These are phyloP conservation scores for Drosophila ustulata DNA, from an alignment of 2,888 invertebrate species.

Conservation along the genomic window DNA sequence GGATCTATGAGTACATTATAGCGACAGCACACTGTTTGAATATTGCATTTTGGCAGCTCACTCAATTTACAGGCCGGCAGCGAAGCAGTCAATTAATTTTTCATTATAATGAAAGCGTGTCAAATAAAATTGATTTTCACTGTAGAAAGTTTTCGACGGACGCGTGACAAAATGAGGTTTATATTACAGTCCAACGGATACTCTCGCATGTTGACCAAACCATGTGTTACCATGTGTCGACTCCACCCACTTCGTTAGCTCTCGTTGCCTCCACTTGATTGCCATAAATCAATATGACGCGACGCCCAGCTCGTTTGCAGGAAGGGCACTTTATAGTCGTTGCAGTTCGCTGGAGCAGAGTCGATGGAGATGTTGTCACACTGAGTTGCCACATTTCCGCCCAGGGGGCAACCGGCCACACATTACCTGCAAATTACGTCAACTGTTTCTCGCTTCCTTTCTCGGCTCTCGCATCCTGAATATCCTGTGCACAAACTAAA, in stretches of 20 bases:
- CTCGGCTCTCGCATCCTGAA: slow-evolving; percentile 12
- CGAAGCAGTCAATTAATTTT: slow-evolving; percentile 58
- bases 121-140: slow-evolving; percentile 66
- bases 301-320: slow-evolving; percentile 45
- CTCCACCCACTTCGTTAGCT: slow-evolving; percentile 3
- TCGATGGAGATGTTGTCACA: slow-evolving; percentile 14
- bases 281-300: slow-evolving; percentile 72
- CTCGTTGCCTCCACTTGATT: slow-evolving; percentile 18
- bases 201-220: slow-evolving; percentile 4
- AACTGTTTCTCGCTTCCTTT: slow-evolving; percentile 56
- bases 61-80: slow-evolving; percentile 27
- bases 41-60: slow-evolving; percentile 46
- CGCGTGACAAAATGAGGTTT: slow-evolving; percentile 38
- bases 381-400: slow-evolving; percentile 34
- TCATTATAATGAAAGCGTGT: slow-evolving; percentile 57
- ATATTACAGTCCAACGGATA: slow-evolving; percentile 34
- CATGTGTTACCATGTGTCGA: slow-evolving; percentile 16
- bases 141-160: slow-evolving; percentile 5
- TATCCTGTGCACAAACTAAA: slow-evolving; percentile 27
- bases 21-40: slow-evolving; percentile 18
- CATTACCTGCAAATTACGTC: slow-evolving; percentile 77
- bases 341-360: slow-evolving; percentile 10
- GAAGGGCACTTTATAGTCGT: slow-evolving; percentile 16
- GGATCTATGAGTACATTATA: slow-evolving; percentile 16
- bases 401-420: slow-evolving; percentile 47